phyloP scores from a whole-genome alignment of 1,140 invertebrate genomes.

The Orchestia grillus region DNA sequence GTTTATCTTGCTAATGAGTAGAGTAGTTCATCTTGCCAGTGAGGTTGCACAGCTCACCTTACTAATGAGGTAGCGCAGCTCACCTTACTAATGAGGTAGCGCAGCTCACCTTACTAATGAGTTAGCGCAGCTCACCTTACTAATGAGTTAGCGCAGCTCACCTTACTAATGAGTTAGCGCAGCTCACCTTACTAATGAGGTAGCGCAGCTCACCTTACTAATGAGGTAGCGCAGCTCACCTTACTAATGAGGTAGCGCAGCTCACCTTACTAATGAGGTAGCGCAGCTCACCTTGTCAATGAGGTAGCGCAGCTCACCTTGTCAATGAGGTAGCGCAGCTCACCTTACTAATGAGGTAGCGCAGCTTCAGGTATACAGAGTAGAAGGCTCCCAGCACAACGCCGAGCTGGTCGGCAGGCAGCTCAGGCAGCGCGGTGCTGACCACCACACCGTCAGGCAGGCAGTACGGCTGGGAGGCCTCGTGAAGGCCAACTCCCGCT shows the following conservation, averaged over 20 bases:
- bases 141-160: too few species aligned
- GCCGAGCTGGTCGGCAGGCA: conserved; percentile 76
- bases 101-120: too few species aligned
- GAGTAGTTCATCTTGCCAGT: too few species aligned
- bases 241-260: background rate
- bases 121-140: too few species aligned
- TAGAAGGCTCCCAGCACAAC: conserved; percentile 74
- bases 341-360: conserved; percentile 71
- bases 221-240: too few species aligned
- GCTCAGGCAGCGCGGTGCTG: conserved; percentile 72
- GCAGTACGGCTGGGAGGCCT: conserved; percentile 72
- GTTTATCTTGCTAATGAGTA: too few species aligned
- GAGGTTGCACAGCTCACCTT: too few species aligned
- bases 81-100: too few species aligned
- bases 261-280: background rate
- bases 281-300: conserved; percentile 68
- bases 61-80: too few species aligned
- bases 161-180: too few species aligned
- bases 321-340: background rate
- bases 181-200: too few species aligned
- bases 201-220: too few species aligned
- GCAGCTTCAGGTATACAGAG: conserved; percentile 72
- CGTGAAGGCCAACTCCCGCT: conserved; percentile 72
- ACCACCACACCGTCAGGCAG: conserved; percentile 73
- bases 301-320: conserved; percentile 71